phyloP scores from a whole-genome alignment of 2,797 vertebrate genomes.

The Thamnophis elegans region DNA sequence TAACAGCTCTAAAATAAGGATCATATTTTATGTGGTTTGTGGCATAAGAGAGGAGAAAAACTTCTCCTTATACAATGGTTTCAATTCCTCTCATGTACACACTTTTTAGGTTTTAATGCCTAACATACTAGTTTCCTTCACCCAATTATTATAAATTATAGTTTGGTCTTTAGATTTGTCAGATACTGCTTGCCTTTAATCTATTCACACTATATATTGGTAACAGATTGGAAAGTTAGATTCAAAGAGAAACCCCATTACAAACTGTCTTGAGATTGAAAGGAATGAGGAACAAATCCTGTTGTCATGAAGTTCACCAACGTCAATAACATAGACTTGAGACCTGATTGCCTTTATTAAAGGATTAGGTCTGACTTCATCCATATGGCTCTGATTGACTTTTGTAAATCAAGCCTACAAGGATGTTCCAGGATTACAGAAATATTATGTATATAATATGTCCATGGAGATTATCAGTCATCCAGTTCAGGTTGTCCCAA shows the following conservation, averaged over 20 bases:
- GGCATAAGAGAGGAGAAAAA: not conserved
- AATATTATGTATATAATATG: not conserved
- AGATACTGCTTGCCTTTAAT: not conserved
- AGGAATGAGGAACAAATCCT: not conserved
- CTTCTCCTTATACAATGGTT: not conserved
- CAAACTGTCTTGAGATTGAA: no score
- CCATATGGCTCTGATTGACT: not conserved
- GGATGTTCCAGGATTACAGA: not conserved
- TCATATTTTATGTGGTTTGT: not conserved
- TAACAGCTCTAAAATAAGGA: not conserved
- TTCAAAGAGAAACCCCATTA: not conserved
- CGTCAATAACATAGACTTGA: not conserved
- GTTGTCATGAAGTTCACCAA: not conserved
- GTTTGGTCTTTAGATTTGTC: not conserved
- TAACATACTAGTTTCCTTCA: not conserved
- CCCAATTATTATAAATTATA: not conserved
- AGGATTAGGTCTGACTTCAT: not conserved
- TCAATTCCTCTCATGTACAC: not conserved
- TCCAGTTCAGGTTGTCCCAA: no score
- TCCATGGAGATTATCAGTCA: no score
- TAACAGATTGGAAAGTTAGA: not conserved
- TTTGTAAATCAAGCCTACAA: not conserved
- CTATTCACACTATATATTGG: not conserved
- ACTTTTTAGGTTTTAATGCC: not conserved
- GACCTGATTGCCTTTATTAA: not conserved